These are phyloP conservation scores for Scatophagus argus DNA, from an alignment of 2,113 vertebrate species.

Conservation along the genomic window DNA sequence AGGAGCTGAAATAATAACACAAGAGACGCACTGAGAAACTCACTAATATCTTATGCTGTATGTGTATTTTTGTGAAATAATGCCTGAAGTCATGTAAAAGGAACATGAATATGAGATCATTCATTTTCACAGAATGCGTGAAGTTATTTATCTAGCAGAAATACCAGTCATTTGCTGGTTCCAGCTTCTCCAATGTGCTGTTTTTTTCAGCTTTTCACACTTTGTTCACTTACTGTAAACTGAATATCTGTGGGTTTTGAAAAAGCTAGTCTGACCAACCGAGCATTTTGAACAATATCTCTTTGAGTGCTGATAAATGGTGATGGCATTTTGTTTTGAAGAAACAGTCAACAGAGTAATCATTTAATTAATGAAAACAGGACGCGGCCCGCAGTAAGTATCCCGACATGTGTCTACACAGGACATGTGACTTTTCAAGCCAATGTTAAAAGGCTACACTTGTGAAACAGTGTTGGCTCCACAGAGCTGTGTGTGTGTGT, in stretches of 20 bases:
- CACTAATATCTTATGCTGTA: neutral
- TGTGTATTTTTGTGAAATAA: neutral
- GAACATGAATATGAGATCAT: too few species aligned
- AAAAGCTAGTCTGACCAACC: neutral
- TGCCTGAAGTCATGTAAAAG: too few species aligned
- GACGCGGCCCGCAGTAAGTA: neutral
- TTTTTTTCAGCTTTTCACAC: neutral
- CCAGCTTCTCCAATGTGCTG: neutral
- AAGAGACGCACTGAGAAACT: neutral
- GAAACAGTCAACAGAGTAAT: neutral
- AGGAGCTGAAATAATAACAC: neutral
- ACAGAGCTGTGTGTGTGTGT: neutral
- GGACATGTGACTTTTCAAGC: neutral
- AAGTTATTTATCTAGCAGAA: neutral
- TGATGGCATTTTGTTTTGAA: neutral
- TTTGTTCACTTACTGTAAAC: neutral
- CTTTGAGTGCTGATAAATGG: neutral
- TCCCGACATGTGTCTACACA: neutral
- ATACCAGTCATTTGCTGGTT: neutral
- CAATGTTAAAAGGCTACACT: neutral
- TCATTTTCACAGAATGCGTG: too few species aligned
- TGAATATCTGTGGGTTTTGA: neutral
- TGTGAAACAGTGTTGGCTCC: slow-evolving; percentile 10
- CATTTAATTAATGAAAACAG: neutral
- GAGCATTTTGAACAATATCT: neutral